A percentile compares a stretch with the other conserved stretches of the same genome.
Conservation (phyloP, 2,113 vertebrate species). For the Platysternon megacephalum region DNA sequence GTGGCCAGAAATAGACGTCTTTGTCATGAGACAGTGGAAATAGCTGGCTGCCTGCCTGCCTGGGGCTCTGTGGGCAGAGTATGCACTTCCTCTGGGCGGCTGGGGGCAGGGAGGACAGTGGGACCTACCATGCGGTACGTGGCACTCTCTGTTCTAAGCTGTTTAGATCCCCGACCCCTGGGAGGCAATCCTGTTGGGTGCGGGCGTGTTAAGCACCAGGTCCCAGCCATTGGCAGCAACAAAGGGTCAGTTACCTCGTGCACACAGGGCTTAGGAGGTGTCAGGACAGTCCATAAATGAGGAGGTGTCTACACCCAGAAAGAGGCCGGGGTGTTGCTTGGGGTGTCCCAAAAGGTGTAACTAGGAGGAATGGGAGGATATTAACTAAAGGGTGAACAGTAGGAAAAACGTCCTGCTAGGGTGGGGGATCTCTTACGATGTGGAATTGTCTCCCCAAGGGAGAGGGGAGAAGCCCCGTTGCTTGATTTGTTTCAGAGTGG, state of each 20-base stretch:
- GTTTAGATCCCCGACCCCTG: not conserved
- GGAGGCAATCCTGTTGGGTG: not conserved
- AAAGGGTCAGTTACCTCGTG: not conserved
- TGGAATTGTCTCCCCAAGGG: not conserved
- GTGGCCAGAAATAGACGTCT: slow-evolving; percentile 37
- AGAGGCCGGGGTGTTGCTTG: not conserved
- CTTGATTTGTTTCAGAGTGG: not conserved
- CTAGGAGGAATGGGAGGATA: not conserved
- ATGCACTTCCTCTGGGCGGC: not conserved
- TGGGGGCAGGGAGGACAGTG: not conserved
- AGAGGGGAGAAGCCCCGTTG: not conserved
- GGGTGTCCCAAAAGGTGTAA: not conserved
- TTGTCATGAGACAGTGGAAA: slow-evolving; percentile 12
- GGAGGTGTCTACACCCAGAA: not conserved
- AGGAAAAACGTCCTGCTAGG: not conserved
- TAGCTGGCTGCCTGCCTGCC: not conserved
- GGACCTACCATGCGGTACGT: not conserved
- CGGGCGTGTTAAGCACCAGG: accelerated
- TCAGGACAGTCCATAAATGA: not conserved
- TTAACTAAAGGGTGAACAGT: not conserved
- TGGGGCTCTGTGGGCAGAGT: accelerated
- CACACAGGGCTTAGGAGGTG: not conserved
- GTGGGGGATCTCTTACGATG: not conserved
- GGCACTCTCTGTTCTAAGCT: not conserved
- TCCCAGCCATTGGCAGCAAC: not conserved